phyloP scores from a whole-genome alignment of 2,888 invertebrate species.

The Apodemia zela region DNA sequence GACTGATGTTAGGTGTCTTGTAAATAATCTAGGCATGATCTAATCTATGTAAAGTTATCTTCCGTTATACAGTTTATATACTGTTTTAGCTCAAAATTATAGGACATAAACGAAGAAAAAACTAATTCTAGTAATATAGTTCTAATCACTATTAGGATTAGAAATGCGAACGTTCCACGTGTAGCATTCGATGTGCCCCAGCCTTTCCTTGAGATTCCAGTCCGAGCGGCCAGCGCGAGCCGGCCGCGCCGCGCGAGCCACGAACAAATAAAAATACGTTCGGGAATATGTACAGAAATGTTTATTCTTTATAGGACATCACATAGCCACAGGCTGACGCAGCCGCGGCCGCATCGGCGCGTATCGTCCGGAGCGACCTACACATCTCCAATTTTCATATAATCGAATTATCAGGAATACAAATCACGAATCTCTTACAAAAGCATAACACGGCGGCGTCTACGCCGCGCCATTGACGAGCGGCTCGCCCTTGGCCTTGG shows the following conservation, averaged over 20 bases:
- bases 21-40: conserved; percentile 51
- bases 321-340: neutral
- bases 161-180: conserved; percentile 34
- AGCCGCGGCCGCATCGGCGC: conserved; percentile 51
- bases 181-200: conserved; percentile 20
- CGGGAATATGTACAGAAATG: too few relatives aligned
- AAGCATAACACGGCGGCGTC: conserved; percentile 56
- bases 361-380: conserved; percentile 50
- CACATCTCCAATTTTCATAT: conserved; percentile 68
- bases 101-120: conserved; percentile 33
- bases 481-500: conserved; percentile 81
- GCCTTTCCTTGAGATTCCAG: conserved; percentile 24
- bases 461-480: conserved; percentile 85
- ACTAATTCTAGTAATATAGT: conserved; percentile 33
- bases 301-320: too few relatives aligned
- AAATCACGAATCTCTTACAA: conserved; percentile 78
- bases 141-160: conserved; percentile 44
- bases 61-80: conserved; percentile 26
- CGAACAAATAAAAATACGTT: too few relatives aligned
- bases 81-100: conserved; percentile 31
- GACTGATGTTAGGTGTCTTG: conserved; percentile 60
- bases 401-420: conserved; percentile 77
- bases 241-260: too few relatives aligned
- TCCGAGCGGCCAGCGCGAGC: neutral
- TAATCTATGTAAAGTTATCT: conserved; percentile 26